Conservation (phyloP, 2,113 vertebrate species). For the Sigmodon hispidus region DNA sequence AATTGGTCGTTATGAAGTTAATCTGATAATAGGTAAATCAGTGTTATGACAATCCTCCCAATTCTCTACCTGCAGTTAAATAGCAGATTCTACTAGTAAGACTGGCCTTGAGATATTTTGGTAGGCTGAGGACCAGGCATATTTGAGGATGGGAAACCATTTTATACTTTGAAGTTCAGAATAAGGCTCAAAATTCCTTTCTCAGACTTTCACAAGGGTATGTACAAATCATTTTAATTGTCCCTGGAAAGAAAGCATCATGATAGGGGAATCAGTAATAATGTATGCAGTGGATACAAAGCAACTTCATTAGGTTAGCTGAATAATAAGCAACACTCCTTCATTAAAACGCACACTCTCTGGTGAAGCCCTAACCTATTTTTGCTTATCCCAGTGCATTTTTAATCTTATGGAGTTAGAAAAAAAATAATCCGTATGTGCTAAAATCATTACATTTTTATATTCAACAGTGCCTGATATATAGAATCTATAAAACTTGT, state of each 20-base stretch:
- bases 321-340: constrained; percentile 50
- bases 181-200: neutral
- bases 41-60: neutral
- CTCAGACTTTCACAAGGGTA: constrained; percentile 19
- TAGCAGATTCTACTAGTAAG: neutral
- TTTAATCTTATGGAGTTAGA: constrained; percentile 68
- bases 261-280: constrained; percentile 1
- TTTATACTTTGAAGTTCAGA: constrained; percentile 46
- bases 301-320: constrained; percentile 52
- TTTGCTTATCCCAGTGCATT: constrained; percentile 63
- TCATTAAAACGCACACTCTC: constrained; percentile 31
- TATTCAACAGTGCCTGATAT: constrained; percentile 66
- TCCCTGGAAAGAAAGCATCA: constrained; percentile 51
- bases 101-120: neutral
- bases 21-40: neutral
- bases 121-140: neutral
- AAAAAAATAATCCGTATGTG: constrained; percentile 68
- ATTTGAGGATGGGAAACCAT: neutral
- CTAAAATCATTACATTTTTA: constrained; percentile 72
- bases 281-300: constrained; percentile 54
- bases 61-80: constrained; percentile 24
- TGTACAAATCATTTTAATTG: constrained; percentile 43
- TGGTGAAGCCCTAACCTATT: neutral
- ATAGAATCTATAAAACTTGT: constrained; percentile 76
- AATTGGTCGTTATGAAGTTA: constrained; percentile 9